Evolutionary conservation across 2,888 invertebrate genomes (phyloP).

Genomic region (Ischnura elegans): DNA sequence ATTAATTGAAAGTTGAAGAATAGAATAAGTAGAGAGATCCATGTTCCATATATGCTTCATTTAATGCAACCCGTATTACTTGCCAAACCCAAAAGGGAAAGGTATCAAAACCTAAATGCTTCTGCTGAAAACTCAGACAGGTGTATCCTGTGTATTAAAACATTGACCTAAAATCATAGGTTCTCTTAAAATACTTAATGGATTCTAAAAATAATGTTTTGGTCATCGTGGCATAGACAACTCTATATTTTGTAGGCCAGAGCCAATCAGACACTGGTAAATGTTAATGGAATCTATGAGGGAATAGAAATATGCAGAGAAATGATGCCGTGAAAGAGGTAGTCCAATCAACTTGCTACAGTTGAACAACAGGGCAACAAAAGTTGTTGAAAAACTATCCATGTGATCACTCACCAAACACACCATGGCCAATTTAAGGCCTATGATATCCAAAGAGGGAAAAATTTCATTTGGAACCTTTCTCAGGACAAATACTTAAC

Average conservation of each 20-base stretch:
- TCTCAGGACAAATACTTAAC: neutral
- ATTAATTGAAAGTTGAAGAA: neutral
- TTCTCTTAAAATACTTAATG: neutral
- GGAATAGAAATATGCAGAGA: neutral
- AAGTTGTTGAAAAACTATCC: neutral
- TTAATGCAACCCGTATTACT: neutral
- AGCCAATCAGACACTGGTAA: neutral
- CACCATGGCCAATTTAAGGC: neutral
- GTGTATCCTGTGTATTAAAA: neutral
- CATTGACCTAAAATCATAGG: neutral
- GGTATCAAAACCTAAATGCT: neutral
- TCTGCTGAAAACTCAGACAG: neutral
- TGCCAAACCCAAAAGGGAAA: neutral
- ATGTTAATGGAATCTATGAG: neutral
- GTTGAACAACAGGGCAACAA: neutral
- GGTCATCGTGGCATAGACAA: neutral
- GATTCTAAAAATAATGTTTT: neutral
- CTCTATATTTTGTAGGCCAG: neutral
- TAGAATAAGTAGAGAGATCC: neutral
- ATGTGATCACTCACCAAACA: neutral
- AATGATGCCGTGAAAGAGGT: neutral
- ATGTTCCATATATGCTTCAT: neutral
- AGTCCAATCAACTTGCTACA: neutral
- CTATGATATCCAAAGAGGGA: neutral
- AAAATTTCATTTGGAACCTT: neutral